Conservation (phyloP, 2,888 invertebrate species). For the Pheosia gnoma region DNA sequence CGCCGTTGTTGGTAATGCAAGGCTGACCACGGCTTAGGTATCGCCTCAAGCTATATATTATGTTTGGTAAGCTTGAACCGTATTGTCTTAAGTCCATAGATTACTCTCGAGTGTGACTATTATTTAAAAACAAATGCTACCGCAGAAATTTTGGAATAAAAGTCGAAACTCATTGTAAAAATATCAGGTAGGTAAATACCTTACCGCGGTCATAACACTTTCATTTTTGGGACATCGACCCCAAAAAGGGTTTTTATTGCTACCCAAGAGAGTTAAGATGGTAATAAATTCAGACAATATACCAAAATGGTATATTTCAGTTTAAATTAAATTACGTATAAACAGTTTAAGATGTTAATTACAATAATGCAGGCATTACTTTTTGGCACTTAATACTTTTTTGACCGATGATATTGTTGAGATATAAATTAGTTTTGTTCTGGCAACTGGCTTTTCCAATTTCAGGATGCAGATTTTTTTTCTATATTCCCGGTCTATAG, state of each 20-base stretch:
- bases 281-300: conserved; percentile 20
- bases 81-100: conserved; percentile 26
- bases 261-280: conserved; percentile 21
- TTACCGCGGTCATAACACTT: conserved; percentile 1
- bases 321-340: neutral
- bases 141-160: neutral
- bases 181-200: neutral
- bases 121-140: too few species aligned
- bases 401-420: too few species aligned
- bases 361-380: too few species aligned
- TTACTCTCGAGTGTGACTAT: too few species aligned
- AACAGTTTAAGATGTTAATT: neutral
- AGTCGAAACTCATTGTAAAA: neutral
- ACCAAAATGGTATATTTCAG: conserved; percentile 12
- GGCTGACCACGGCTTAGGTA: conserved; percentile 59
- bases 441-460: too few species aligned
- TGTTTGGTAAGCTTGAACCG: conserved; percentile 37
- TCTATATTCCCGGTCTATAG: too few species aligned
- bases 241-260: conserved; percentile 37
- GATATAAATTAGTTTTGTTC: too few species aligned
- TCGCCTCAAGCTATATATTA: conserved; percentile 52
- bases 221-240: conserved; percentile 31
- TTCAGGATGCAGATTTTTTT: too few species aligned
- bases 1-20: conserved; percentile 43
- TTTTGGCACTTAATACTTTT: too few species aligned